Base-by-base conservation (phyloP, 2,888 invertebrate genomes). In the Hydriomena furcata region DNA sequence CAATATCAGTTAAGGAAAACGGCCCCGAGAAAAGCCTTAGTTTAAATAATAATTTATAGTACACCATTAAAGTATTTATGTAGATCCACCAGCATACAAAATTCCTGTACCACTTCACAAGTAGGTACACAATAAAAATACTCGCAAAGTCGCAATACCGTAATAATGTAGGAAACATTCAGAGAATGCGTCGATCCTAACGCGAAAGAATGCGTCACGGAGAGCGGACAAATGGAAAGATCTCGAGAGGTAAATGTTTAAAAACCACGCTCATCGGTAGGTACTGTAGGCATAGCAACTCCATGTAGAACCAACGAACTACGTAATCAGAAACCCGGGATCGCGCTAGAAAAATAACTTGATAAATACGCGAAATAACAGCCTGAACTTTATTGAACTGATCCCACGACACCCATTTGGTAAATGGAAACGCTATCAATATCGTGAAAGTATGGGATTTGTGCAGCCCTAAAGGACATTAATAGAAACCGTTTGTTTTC, bases 351-450 rank as follows among this genome's bases (percentile, higher is more conserved):
- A 21, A 28, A 37, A 46, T 10, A 44, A 42, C 44, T 51, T 42
- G 41, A 51, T 28, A 28, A 24, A 42, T 31, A 8, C 10, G 8
- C 13, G 45, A 46, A 51, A 44, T 48, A 21, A 48, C 37, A 10
- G 25, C 17, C 21, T 25, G 21, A 13, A 43, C 45, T 28, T 11
- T 31, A 45, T 47, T 38, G 58, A 36, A 50, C 32, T 35, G 43
- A 52, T 55, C 55, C 57, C 59, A 50, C 31, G 48, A 34, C 42
- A 51, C 47, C 51, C 41, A 53, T 57, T 57, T 51, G 31, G 36
- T 12, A 44, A 58, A 55, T 58, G 51, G 51, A 32, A 47, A 24
- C 27, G 24, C 58, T 51, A 55, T 60, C 46, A 60, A 50, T 56
- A 51, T 38, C 44, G 36, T 47, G 45, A n/a, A 47, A 20, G 43